Evolutionary conservation across 2,888 invertebrate species (phyloP).

Genomic region (Leucophenga montana): DNA sequence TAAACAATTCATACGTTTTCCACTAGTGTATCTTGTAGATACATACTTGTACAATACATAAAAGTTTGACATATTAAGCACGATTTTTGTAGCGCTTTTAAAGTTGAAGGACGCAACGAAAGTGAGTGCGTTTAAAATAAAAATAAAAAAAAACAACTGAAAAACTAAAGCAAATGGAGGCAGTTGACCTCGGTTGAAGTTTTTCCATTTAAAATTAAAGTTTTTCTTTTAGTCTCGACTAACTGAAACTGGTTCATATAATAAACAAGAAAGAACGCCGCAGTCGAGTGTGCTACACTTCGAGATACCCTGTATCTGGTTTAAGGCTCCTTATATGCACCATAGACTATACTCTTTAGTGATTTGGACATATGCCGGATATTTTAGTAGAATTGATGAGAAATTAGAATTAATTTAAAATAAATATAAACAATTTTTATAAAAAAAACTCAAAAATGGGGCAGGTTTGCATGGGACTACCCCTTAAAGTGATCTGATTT

Average conservation of each 20-base stretch:
- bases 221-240: constrained; percentile 17
- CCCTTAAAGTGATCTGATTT: too few species aligned
- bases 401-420: too few species aligned
- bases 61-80: constrained; percentile 60
- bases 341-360: too few species aligned
- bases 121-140: constrained; percentile 42
- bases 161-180: constrained; percentile 49
- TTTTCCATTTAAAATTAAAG: constrained; percentile 50
- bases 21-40: neutral
- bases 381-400: too few species aligned
- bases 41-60: neutral
- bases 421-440: too few species aligned
- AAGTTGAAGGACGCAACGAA: constrained; percentile 62
- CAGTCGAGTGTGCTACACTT: too few species aligned
- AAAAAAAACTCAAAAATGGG: neutral
- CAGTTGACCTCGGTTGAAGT: constrained; percentile 63
- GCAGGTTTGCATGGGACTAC: too few species aligned
- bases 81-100: constrained; percentile 51
- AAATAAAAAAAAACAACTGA: neutral
- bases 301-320: too few species aligned
- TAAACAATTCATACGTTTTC: neutral
- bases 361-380: too few species aligned
- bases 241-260: constrained; percentile 21
- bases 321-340: too few species aligned
- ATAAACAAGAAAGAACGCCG: too few species aligned